These are phyloP conservation scores for Hylia prasina DNA, from an alignment of 2,113 vertebrate genomes.

Conservation along the genomic window DNA sequence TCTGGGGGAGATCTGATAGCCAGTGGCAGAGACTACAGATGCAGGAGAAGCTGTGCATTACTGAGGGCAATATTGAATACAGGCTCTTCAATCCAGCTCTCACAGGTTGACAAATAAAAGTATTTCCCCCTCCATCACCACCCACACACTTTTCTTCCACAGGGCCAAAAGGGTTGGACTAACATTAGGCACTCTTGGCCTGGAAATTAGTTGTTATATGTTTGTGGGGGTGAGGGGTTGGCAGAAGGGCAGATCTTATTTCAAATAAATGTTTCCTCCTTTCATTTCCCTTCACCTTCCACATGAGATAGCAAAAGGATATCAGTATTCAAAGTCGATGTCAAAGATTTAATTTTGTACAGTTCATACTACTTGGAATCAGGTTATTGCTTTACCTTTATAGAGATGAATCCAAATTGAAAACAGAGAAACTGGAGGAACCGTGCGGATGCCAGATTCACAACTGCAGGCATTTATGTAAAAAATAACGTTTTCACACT, in stretches of 20 bases:
- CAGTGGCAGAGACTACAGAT: not conserved
- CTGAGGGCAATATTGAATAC: not conserved
- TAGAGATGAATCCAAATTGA: conserved; percentile 55
- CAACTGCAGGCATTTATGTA: not conserved
- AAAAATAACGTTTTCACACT: not conserved
- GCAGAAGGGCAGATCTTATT: conserved; percentile 23
- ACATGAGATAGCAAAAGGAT: not conserved
- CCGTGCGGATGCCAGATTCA: not conserved
- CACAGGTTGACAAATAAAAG: not conserved
- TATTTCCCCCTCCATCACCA: not conserved
- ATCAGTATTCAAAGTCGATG: not conserved
- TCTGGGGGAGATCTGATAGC: not conserved
- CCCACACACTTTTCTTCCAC: not conserved
- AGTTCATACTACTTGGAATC: conserved; percentile 39
- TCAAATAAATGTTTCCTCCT: conserved; percentile 36
- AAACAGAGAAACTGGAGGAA: conserved; percentile 43
- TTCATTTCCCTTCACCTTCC: conserved; percentile 35
- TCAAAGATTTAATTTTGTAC: conserved; percentile 44
- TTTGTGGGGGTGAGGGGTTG: not conserved
- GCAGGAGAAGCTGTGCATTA: not conserved
- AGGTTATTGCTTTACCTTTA: conserved; percentile 58
- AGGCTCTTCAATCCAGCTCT: not conserved
- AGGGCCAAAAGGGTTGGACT: not conserved
- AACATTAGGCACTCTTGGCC: not conserved
- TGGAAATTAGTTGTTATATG: conserved; percentile 10